These are phyloP conservation scores for Leucosticte australis DNA, from an alignment of 2,113 vertebrate genomes.

Conservation along the genomic window DNA sequence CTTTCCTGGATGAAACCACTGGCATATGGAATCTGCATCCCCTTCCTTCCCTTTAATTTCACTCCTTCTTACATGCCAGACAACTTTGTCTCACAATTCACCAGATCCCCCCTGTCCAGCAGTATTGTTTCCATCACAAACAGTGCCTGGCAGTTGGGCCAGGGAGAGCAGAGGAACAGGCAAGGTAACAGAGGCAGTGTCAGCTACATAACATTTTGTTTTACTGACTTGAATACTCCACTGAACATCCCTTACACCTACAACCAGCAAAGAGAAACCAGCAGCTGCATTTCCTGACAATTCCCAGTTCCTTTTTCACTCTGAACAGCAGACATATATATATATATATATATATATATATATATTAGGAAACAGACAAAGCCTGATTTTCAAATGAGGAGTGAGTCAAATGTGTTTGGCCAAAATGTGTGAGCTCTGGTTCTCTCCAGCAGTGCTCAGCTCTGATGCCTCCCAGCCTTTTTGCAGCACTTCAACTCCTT, in stretches of 20 bases:
- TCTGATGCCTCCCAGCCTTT: not conserved
- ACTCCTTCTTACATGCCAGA: not conserved
- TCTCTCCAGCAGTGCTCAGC: not conserved
- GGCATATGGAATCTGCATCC: fast-evolving
- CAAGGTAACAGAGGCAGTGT: not conserved
- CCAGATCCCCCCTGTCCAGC: not conserved
- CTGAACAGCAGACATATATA: not conserved
- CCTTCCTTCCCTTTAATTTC: not conserved
- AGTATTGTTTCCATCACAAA: not conserved
- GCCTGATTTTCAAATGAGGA: not conserved
- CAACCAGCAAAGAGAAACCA: not conserved
- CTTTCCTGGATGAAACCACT: not conserved
- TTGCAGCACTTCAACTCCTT: not conserved
- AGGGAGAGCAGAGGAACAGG: not conserved
- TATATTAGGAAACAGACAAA: not conserved
- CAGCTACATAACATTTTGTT: not conserved
- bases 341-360: no score
- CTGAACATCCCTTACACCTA: not conserved
- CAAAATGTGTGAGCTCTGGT: not conserved
- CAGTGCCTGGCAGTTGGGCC: not conserved
- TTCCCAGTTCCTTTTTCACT: not conserved
- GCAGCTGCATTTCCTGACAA: not conserved
- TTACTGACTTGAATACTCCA: not conserved
- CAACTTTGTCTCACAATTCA: not conserved
- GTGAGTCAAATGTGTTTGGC: not conserved